phyloP scores from a whole-genome alignment of 37 sponge, comb jelly and placozoan genomes.

The Aplysina aerophoba region DNA sequence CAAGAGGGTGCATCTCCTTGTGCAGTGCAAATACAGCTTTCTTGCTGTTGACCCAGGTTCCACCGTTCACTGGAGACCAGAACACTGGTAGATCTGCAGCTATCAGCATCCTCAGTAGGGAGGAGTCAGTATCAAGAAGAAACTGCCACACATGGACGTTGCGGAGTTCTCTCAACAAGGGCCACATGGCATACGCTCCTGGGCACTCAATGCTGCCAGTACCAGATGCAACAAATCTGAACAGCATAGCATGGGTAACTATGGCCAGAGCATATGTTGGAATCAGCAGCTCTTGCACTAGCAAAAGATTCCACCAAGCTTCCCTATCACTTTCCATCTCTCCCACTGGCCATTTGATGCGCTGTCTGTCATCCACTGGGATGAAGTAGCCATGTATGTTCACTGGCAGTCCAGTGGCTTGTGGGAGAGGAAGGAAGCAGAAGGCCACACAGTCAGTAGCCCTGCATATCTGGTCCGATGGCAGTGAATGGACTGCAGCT shows the following conservation, averaged over 20 bases:
- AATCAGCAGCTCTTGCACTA: conserved; percentile 41
- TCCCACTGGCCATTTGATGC: conserved; percentile 79
- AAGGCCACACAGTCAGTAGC: conserved; percentile 56
- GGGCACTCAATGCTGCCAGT: background rate
- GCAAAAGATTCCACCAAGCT: conserved; percentile 71
- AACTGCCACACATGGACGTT: no score
- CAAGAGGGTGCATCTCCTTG: no score
- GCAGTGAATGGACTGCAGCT: no score
- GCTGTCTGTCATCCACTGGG: conserved; percentile 66
- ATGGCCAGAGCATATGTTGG: conserved; percentile 59
- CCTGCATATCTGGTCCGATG: background rate
- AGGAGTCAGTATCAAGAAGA: no score
- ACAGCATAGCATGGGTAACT: background rate
- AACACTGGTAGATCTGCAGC: no score
- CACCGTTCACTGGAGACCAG: no score
- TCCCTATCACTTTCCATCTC: conserved; percentile 63
- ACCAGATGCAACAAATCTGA: background rate
- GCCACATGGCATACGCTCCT: conserved; percentile 67
- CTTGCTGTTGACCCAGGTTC: no score
- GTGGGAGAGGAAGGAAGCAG: conserved; percentile 87
- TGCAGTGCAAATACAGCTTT: no score
- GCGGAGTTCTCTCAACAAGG: conserved; percentile 34
- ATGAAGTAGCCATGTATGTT: conserved; percentile 85
- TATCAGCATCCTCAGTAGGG: no score
- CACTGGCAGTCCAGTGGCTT: conserved; percentile 58